phyloP scores from a whole-genome alignment of 2,113 vertebrate species.

The Phycodurus eques region DNA sequence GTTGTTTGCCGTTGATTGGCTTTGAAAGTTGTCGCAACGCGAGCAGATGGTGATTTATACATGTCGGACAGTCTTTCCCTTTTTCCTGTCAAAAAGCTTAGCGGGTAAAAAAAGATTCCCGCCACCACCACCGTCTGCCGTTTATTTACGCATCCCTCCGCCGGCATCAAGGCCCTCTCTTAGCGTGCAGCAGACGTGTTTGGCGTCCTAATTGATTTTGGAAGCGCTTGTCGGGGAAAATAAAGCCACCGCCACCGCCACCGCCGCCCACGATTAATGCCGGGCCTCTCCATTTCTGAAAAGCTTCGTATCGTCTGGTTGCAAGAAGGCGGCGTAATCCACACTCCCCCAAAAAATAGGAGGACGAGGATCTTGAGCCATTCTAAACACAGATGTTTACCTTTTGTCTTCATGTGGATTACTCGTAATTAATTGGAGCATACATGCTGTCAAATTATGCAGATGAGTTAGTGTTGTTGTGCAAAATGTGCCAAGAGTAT shows the following conservation, averaged over 20 bases:
- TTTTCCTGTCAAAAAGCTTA: slow-evolving; percentile 27
- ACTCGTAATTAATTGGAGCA: slow-evolving; percentile 54
- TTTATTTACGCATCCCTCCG: slow-evolving; percentile 19
- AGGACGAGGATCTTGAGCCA: slow-evolving; percentile 22
- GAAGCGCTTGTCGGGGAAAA: slow-evolving; percentile 28
- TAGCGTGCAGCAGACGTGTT: slow-evolving; percentile 35
- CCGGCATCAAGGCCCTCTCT: slow-evolving; percentile 26
- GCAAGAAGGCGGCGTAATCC: neutral
- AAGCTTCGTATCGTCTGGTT: neutral
- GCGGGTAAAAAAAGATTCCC: slow-evolving; percentile 1
- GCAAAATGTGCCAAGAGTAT: neutral
- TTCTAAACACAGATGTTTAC: slow-evolving; percentile 56
- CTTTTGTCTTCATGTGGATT: slow-evolving; percentile 66
- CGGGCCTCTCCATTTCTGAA: slow-evolving; percentile 28
- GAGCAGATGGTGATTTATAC: slow-evolving; percentile 54
- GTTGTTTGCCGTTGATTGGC: slow-evolving; percentile 32
- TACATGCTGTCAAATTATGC: slow-evolving; percentile 45
- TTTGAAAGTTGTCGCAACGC: slow-evolving; percentile 25
- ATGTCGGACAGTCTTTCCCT: slow-evolving; percentile 21
- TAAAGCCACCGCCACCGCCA: slow-evolving; percentile 32
- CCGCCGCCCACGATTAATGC: slow-evolving; percentile 52
- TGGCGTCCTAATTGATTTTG: slow-evolving; percentile 54
- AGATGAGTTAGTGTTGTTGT: slow-evolving; percentile 4
- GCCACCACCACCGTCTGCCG: slow-evolving; percentile 1
- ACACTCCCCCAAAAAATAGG: neutral